These are phyloP conservation scores for Chlamydotis undulata DNA, from an alignment of 2,113 vertebrate species.

Conservation along the genomic window DNA sequence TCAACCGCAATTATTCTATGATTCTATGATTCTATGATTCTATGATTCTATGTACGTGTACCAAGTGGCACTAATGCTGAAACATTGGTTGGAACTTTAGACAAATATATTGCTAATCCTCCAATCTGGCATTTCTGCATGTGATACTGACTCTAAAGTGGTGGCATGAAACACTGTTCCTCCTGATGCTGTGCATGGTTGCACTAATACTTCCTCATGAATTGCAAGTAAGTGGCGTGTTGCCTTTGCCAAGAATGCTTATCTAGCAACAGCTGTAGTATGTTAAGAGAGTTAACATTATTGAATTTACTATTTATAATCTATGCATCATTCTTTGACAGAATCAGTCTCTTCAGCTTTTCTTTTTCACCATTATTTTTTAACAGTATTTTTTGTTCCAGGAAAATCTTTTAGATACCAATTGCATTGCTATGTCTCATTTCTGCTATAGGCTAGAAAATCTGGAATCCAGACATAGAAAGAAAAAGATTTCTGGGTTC, in stretches of 20 bases:
- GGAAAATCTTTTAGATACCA: background rate
- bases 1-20: no score
- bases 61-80: background rate
- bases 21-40: no score
- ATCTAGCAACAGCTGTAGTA: background rate
- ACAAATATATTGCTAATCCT: background rate
- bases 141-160: background rate
- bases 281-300: background rate
- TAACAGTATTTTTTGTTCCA: no score
- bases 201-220: background rate
- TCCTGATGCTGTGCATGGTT: rapidly evolving
- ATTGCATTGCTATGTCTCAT: background rate
- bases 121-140: background rate
- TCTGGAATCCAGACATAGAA: background rate
- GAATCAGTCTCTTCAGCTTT: background rate
- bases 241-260: background rate
- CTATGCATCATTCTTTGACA: background rate
- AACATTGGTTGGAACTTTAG: background rate
- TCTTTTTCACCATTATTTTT: background rate
- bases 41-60: rapidly evolving
- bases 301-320: background rate
- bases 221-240: background rate
- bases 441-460: background rate
- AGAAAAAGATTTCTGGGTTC: background rate
- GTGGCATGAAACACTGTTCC: background rate